These are phyloP conservation scores for Barypeithes pellucidus DNA, from an alignment of 2,888 invertebrate species.

Conservation along the genomic window DNA sequence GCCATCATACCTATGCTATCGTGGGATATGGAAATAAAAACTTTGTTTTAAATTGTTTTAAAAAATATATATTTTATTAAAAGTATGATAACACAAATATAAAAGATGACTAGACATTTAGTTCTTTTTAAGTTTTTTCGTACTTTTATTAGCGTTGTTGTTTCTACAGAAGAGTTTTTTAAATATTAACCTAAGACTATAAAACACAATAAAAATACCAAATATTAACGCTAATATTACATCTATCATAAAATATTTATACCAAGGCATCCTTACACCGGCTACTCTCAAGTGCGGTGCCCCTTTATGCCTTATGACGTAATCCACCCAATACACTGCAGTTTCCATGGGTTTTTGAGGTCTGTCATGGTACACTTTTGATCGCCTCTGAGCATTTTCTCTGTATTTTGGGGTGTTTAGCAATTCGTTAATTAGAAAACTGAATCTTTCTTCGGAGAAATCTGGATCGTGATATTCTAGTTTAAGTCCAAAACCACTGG, in stretches of 20 bases:
- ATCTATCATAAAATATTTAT: neutral
- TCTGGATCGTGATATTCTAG: conserved; percentile 54
- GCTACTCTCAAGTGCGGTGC: neutral
- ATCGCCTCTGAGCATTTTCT: conserved; percentile 58
- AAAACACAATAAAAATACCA: neutral
- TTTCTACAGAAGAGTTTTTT: conserved; percentile 19
- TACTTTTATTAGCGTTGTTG: neutral
- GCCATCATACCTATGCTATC: too few relatives aligned
- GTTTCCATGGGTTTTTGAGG: conserved; percentile 53
- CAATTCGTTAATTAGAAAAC: conserved; percentile 66
- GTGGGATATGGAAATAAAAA: too few relatives aligned
- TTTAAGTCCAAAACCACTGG: neutral
- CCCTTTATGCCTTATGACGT: conserved; percentile 50
- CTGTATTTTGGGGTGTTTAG: conserved; percentile 66
- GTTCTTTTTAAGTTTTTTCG: neutral
- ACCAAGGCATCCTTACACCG: neutral
- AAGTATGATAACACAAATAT: too few relatives aligned
- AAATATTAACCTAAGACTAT: neutral
- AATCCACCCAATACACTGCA: conserved; percentile 63
- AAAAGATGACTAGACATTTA: too few relatives aligned
- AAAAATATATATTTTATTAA: too few relatives aligned
- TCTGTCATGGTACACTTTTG: conserved; percentile 60
- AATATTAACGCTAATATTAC: neutral
- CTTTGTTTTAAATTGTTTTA: too few relatives aligned
- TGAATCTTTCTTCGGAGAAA: conserved; percentile 69